Percentiles rank a stretch among this genome's conserved stretches.
Evolutionary conservation across 2,113 vertebrate genomes (phyloP).

Genomic region (Taurulus bubalis): DNA sequence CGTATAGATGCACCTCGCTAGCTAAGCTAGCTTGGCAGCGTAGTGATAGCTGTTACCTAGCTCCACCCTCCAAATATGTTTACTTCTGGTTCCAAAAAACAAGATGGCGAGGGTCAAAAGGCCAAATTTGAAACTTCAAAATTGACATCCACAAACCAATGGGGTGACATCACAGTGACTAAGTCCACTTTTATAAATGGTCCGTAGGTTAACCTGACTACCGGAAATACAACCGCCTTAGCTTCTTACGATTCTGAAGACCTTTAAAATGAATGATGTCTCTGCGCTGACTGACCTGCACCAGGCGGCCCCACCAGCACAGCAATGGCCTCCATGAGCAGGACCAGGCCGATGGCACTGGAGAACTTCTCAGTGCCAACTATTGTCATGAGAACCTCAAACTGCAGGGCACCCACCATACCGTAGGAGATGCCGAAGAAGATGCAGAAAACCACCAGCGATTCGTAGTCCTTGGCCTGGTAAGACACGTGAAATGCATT

Average conservation of each 20-base stretch:
- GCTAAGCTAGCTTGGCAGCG: neutral
- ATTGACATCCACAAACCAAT: neutral
- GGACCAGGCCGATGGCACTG: constrained; percentile 95
- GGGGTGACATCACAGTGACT: neutral
- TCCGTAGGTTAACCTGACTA: neutral
- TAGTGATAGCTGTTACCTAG: no score
- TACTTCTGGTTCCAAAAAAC: no score
- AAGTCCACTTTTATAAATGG: neutral
- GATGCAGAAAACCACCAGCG: constrained; percentile 92
- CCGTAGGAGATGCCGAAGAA: constrained; percentile 98
- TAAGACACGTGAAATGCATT: neutral
- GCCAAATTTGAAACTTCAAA: neutral
- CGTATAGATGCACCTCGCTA: neutral
- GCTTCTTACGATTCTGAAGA: neutral
- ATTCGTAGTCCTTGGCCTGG: constrained; percentile 81
- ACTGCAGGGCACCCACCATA: constrained; percentile 98
- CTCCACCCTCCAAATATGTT: no score
- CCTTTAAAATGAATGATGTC: neutral
- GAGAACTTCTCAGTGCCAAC: constrained; percentile 94
- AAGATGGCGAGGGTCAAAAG: neutral
- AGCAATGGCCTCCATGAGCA: constrained; percentile 92
- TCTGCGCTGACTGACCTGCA: constrained; percentile 85
- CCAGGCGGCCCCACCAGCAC: constrained; percentile 94
- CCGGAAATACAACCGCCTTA: neutral
- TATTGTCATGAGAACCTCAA: constrained; percentile 97